These are phyloP conservation scores for Malacoctenus gilli DNA, from an alignment of 2,797 vertebrate species.

Conservation along the genomic window DNA sequence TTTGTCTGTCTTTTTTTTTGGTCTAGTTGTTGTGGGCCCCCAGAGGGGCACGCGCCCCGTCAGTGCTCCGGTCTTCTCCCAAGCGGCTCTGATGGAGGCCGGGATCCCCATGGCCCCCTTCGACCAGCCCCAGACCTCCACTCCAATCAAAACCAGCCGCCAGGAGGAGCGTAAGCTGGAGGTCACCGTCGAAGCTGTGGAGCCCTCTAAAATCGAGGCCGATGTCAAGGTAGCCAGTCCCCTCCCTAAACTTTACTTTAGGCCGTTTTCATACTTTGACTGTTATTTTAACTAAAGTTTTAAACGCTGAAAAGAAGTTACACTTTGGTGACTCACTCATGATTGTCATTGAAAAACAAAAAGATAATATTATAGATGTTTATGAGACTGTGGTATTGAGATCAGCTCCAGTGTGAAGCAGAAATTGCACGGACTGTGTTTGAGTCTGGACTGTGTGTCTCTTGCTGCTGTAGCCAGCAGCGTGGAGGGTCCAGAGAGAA, in stretches of 20 bases:
- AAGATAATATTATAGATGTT: background rate
- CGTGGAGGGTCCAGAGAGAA: slow-evolving; percentile 84
- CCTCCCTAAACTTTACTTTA: background rate
- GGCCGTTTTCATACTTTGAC: no score
- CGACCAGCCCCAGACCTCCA: slow-evolving; percentile 75
- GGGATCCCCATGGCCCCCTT: slow-evolving; percentile 68
- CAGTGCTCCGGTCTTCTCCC: slow-evolving; percentile 90
- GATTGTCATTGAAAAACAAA: no score
- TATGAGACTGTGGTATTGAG: no score
- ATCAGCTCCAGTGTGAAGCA: slow-evolving; percentile 19
- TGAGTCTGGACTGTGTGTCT: slow-evolving; percentile 72
- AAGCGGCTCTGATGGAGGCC: slow-evolving; percentile 72
- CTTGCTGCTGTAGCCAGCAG: slow-evolving; percentile 85
- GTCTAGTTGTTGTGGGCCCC: slow-evolving; percentile 77
- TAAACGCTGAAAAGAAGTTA: no score
- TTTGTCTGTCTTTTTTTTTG: slow-evolving; percentile 25
- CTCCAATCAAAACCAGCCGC: slow-evolving; percentile 65
- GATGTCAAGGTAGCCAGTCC: slow-evolving; percentile 86
- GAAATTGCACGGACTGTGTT: slow-evolving; percentile 42
- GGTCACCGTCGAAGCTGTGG: slow-evolving; percentile 79
- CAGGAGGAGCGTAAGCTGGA: slow-evolving; percentile 78
- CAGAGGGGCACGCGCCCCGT: slow-evolving; percentile 87
- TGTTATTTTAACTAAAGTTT: background rate
- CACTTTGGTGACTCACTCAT: no score
- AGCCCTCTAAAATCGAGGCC: slow-evolving; percentile 74